These are phyloP conservation scores for Oegoconia quadripuncta DNA, from an alignment of 2,888 invertebrate genomes.

Conservation along the genomic window DNA sequence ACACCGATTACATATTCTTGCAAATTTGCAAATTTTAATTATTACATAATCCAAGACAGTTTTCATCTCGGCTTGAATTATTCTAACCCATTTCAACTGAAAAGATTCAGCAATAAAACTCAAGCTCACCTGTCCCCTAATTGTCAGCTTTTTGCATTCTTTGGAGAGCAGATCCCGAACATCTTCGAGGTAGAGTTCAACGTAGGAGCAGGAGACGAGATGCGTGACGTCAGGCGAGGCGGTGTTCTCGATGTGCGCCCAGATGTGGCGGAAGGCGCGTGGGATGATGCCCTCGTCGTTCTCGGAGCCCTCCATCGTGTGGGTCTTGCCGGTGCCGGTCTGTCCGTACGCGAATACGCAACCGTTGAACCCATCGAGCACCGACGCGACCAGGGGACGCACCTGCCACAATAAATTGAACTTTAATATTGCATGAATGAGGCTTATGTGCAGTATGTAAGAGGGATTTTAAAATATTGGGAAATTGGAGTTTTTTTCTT, in stretches of 20 bases:
- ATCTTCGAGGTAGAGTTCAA: slow-evolving; percentile 98
- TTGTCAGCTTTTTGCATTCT: slow-evolving; percentile 87
- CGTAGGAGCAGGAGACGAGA: slow-evolving; percentile 96
- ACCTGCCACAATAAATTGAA: slow-evolving; percentile 61
- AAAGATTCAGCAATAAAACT: too few species aligned
- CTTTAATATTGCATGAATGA: not conserved
- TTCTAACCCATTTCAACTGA: too few species aligned
- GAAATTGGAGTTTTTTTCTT: too few species aligned
- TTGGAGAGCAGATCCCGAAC: slow-evolving; percentile 85
- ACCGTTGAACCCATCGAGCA: slow-evolving; percentile 98
- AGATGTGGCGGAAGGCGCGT: slow-evolving; percentile 98
- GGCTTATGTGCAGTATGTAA: too few species aligned
- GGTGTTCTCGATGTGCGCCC: slow-evolving; percentile 91
- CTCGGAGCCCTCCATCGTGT: slow-evolving; percentile 86
- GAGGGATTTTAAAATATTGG: too few species aligned
- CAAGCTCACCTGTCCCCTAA: slow-evolving; percentile 66
- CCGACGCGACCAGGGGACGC: slow-evolving; percentile 95
- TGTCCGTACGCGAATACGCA: slow-evolving; percentile 99
- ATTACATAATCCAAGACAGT: too few species aligned
- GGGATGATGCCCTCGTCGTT: too few species aligned
- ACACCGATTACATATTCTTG: too few species aligned
- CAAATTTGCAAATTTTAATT: too few species aligned
- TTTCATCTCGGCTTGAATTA: too few species aligned
- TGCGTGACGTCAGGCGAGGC: slow-evolving; percentile 96
- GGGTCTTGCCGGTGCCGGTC: slow-evolving; percentile 96